Conservation (phyloP, 2,797 vertebrate species). For the Acrossocheilus wenchowensis region DNA sequence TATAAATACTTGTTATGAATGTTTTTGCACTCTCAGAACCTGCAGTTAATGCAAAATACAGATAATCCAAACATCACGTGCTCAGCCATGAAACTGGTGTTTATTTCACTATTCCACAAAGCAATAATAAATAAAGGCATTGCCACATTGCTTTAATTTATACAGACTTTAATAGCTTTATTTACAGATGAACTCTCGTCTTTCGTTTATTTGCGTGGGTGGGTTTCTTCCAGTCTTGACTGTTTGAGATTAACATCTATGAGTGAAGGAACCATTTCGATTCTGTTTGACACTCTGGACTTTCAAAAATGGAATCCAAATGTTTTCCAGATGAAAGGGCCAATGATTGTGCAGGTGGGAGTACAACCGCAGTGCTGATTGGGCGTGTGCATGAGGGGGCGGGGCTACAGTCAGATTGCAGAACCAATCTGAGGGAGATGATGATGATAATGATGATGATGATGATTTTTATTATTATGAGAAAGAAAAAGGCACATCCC, state of each 20-base stretch:
- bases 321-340: conserved; percentile 78
- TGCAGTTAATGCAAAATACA: conserved; percentile 22
- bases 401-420: neutral
- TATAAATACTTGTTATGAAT: too few relatives aligned
- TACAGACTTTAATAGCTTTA: conserved; percentile 99
- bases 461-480: neutral
- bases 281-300: conserved; percentile 47
- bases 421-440: neutral
- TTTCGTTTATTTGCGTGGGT: conserved; percentile 67
- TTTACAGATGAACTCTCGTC: conserved; percentile 92
- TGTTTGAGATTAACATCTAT: conserved; percentile 79
- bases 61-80: conserved; percentile 30
- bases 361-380: conserved; percentile 17
- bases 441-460: neutral
- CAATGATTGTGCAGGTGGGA: conserved; percentile 66
- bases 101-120: conserved; percentile 56
- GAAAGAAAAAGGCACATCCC: conserved; percentile 39
- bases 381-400: neutral
- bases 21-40: neutral
- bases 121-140: conserved; percentile 69
- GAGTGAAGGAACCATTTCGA: conserved; percentile 63
- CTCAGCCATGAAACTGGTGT: conserved; percentile 51
- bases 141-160: conserved; percentile 91
- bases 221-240: conserved; percentile 82
- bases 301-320: conserved; percentile 83